Evolutionary conservation across 2,797 vertebrate genomes (phyloP).

Genomic region (Gobio occitaniae): DNA sequence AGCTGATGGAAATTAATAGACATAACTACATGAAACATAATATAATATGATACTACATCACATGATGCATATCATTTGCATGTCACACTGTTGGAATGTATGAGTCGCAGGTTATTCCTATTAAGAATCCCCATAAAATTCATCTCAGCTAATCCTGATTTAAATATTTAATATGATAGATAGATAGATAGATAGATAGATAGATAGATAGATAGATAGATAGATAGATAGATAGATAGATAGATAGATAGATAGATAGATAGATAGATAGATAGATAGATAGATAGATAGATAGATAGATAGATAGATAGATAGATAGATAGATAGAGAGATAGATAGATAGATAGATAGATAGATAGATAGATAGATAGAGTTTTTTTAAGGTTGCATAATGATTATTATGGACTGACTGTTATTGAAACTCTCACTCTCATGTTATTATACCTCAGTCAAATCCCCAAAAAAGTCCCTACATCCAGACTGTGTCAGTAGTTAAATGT

Average conservation of each 20-base stretch:
- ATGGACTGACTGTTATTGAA: not conserved
- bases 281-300: too few species aligned
- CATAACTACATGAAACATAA: not conserved
- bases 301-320: too few species aligned
- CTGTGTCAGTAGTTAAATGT: not conserved
- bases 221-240: too few species aligned
- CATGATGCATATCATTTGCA: not conserved
- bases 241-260: too few species aligned
- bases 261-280: too few species aligned
- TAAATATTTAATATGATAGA: too few species aligned
- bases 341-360: not conserved
- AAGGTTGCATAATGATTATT: not conserved
- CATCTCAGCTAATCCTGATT: not conserved
- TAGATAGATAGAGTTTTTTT: too few species aligned
- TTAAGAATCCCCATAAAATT: not conserved
- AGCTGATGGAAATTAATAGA: slow-evolving; percentile 5
- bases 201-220: too few species aligned
- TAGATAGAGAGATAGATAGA: too few species aligned
- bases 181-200: too few species aligned
- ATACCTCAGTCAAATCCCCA: not conserved
- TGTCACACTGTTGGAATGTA: slow-evolving; percentile 1
- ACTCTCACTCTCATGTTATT: not conserved
- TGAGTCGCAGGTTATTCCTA: not conserved
- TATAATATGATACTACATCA: slow-evolving; percentile 1
- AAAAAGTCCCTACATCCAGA: not conserved